A percentile compares a stretch with the other conserved stretches of the same genome.
These are phyloP conservation scores for Hoplodrina ambigua DNA, from an alignment of 2,888 invertebrate genomes.

Conservation along the genomic window DNA sequence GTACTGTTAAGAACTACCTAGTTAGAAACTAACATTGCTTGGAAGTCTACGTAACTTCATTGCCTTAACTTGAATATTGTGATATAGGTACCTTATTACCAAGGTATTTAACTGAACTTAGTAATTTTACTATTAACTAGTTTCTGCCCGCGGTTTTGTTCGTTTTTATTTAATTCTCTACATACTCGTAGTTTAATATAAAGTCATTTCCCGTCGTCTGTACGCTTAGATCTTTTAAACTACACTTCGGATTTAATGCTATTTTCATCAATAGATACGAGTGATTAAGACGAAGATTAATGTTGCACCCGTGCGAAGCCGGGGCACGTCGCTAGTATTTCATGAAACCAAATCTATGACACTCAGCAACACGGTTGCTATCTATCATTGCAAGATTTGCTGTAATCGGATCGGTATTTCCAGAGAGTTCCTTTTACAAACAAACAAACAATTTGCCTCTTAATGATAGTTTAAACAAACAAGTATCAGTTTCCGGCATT, in stretches of 20 bases:
- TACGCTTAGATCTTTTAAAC: too few relatives aligned
- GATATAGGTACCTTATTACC: neutral
- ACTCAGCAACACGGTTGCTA: neutral
- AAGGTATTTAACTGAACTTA: conserved; percentile 1
- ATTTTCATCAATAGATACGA: too few relatives aligned
- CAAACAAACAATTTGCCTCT: neutral
- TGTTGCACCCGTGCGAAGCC: too few relatives aligned
- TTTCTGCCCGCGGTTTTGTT: neutral
- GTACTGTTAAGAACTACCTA: neutral
- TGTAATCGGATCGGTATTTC: neutral
- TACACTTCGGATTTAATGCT: too few relatives aligned
- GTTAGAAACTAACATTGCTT: conserved; percentile 2
- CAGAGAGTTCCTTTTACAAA: neutral
- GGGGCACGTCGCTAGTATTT: too few relatives aligned
- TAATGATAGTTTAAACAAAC: too few relatives aligned
- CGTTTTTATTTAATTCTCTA: neutral
- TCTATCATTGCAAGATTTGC: neutral
- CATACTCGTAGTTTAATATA: too few relatives aligned
- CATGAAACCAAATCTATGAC: too few relatives aligned
- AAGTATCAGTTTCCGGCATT: too few relatives aligned
- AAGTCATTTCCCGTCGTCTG: too few relatives aligned
- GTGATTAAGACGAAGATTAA: too few relatives aligned
- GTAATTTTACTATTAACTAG: neutral
- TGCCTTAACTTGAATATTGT: neutral
- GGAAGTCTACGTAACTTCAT: conserved; percentile 5